These are phyloP conservation scores for Isurus oxyrinchus DNA, from an alignment of 2,113 vertebrate genomes.

Conservation along the genomic window DNA sequence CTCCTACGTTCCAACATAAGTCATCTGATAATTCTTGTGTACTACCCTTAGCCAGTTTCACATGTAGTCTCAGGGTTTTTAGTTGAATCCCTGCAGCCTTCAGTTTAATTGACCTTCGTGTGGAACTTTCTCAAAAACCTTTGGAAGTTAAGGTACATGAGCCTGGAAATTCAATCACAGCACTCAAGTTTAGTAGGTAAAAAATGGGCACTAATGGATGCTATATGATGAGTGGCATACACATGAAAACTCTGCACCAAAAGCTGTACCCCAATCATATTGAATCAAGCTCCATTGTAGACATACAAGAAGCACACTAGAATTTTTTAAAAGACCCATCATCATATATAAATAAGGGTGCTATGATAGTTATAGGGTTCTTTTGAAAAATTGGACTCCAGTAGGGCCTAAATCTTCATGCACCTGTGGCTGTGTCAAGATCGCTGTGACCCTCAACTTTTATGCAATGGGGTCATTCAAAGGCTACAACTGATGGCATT, in stretches of 20 bases:
- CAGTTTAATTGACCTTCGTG: too few relatives aligned
- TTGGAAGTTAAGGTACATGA: neutral
- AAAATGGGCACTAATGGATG: too few relatives aligned
- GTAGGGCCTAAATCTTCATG: neutral
- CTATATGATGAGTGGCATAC: too few relatives aligned
- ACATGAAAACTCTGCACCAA: too few relatives aligned
- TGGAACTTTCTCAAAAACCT: neutral
- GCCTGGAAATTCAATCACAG: neutral
- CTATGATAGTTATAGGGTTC: too few relatives aligned
- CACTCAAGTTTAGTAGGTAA: too few relatives aligned
- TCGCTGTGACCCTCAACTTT: neutral
- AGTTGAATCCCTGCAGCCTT: neutral
- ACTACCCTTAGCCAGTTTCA: neutral
- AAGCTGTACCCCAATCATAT: neutral
- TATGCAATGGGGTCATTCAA: neutral
- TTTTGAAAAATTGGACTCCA: neutral
- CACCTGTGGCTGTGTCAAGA: neutral
- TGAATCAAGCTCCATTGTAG: neutral
- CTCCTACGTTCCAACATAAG: too few relatives aligned
- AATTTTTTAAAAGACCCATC: too few relatives aligned
- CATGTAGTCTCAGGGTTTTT: neutral
- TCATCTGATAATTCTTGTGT: neutral
- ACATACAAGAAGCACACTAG: neutral
- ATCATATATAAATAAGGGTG: neutral
- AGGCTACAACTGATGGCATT: neutral